Percentiles rank a stretch among this genome's conserved stretches.
These are phyloP conservation scores for Pempheris klunzingeri DNA, from an alignment of 2,797 vertebrate genomes.

Conservation along the genomic window DNA sequence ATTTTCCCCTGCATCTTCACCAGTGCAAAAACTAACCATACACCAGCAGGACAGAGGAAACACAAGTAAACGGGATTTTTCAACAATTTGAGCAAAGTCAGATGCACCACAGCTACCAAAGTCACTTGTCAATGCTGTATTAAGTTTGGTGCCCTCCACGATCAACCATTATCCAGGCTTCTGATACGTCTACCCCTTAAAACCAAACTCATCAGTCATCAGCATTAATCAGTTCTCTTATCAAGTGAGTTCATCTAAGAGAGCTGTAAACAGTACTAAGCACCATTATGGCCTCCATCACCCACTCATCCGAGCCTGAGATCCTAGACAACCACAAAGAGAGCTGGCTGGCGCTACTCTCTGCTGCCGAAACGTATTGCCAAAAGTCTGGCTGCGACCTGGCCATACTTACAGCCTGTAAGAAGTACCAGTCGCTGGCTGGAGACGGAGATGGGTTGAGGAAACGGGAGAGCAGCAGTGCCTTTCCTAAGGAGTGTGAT, in stretches of 20 bases:
- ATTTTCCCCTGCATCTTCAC: conserved; percentile 30
- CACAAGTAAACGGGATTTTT: conserved; percentile 15
- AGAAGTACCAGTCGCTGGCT: conserved; percentile 77
- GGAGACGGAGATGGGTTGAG: conserved; percentile 67
- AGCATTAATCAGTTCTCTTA: conserved; percentile 30
- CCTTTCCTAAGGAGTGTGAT: conserved; percentile 77
- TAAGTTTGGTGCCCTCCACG: background rate
- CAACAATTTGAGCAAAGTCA: conserved; percentile 26
- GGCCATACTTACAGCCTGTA: conserved; percentile 90
- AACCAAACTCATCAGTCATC: conserved; percentile 23
- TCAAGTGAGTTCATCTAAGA: conserved; percentile 16
- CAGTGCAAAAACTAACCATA: conserved; percentile 38
- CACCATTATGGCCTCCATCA: conserved; percentile 84
- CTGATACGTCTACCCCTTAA: background rate
- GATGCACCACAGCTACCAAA: conserved; percentile 42
- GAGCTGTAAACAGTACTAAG: conserved; percentile 27
- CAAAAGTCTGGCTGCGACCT: conserved; percentile 92
- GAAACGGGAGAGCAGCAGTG: conserved; percentile 73
- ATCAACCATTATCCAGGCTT: background rate
- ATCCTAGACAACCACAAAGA: conserved; percentile 93
- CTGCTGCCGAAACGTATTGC: conserved; percentile 89
- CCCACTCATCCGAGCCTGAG: conserved; percentile 79
- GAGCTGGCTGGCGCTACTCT: conserved; percentile 90
- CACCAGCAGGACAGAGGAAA: conserved; percentile 68
- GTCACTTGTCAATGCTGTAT: conserved; percentile 19